phyloP scores from a whole-genome alignment of 2,113 vertebrate species.

The Plecturocebus donacophilus region DNA sequence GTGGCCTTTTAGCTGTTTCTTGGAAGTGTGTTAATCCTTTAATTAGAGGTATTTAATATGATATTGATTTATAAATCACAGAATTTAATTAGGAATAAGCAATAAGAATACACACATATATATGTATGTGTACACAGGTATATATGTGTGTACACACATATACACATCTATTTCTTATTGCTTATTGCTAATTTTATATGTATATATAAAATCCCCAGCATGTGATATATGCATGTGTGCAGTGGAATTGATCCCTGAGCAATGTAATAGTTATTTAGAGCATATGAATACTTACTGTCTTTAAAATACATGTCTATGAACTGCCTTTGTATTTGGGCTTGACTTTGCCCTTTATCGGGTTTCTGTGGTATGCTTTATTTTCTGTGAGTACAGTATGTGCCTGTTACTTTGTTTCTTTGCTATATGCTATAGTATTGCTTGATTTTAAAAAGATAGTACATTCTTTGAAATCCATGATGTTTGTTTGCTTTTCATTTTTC shows the following conservation, averaged over 20 bases:
- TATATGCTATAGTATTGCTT: conserved; percentile 71
- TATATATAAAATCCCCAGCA: conserved; percentile 18
- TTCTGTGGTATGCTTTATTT: conserved; percentile 74
- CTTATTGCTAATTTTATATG: no score
- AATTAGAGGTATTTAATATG: conserved; percentile 50
- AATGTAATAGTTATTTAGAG: neutral
- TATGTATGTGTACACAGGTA: neutral
- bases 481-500: conserved; percentile 64
- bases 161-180: no score
- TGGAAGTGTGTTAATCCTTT: conserved; percentile 34
- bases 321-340: conserved; percentile 69
- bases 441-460: conserved; percentile 76
- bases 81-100: conserved; percentile 11
- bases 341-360: conserved; percentile 68
- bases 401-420: conserved; percentile 75
- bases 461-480: conserved; percentile 73
- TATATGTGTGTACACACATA: neutral
- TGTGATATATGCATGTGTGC: conserved; percentile 44
- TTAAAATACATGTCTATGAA: neutral
- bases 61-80: neutral
- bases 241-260: conserved; percentile 13
- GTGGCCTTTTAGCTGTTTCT: neutral
- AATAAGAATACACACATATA: neutral
- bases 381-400: conserved; percentile 76
- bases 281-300: neutral